phyloP scores from a whole-genome alignment of 2,797 vertebrate species.

The Myotis pilosus region DNA sequence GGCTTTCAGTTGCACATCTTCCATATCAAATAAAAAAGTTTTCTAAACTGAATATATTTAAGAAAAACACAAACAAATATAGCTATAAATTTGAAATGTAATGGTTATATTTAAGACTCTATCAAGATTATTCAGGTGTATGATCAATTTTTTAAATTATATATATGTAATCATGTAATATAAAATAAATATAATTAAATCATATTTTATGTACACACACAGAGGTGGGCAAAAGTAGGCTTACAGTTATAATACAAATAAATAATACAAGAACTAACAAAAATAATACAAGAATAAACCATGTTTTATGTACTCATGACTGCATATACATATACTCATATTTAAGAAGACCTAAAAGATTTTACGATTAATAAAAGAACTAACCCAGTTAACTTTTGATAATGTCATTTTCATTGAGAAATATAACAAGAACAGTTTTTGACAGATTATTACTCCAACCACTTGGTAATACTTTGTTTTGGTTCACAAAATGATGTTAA shows the following conservation, averaged over 20 bases:
- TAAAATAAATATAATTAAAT: neutral
- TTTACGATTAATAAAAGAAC: conserved; percentile 14
- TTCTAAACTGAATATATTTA: conserved; percentile 41
- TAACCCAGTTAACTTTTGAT: neutral
- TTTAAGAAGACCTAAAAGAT: neutral
- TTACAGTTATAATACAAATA: neutral
- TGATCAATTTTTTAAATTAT: conserved; percentile 26
- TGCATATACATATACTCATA: neutral
- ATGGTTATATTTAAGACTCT: conserved; percentile 6
- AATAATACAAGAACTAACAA: neutral
- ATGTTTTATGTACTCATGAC: neutral
- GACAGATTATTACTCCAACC: neutral
- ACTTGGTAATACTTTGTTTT: neutral
- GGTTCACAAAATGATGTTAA: neutral
- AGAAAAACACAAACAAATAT: conserved; percentile 27
- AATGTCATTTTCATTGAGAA: conserved; percentile 7
- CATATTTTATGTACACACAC: neutral
- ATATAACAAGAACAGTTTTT: neutral
- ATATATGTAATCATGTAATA: neutral
- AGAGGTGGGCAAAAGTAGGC: neutral
- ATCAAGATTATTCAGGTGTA: neutral
- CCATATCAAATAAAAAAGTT: conserved; percentile 45
- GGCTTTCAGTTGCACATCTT: conserved; percentile 18
- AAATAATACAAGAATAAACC: neutral
- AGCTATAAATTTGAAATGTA: conserved; percentile 11